A percentile compares a stretch with the other conserved stretches of the same genome.
phyloP scores from a whole-genome alignment of 1,140 invertebrate species.

The Drosophila orosa region DNA sequence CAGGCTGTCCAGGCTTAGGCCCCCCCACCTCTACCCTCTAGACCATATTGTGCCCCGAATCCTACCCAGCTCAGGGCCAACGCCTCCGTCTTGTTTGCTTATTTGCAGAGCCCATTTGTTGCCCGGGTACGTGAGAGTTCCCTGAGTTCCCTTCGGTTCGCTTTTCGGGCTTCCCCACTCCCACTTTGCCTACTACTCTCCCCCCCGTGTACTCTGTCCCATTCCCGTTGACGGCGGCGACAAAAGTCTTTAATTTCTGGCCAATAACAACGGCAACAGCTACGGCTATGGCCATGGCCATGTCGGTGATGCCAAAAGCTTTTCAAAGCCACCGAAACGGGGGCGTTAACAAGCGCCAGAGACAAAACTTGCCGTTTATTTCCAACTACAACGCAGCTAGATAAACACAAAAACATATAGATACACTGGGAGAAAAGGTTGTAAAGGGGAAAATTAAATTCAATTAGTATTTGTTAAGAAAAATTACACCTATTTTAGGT shows the following conservation, averaged over 20 bases:
- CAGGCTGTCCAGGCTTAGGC: conserved; percentile 69
- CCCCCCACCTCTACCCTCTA: not conserved
- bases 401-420: conserved; percentile 34
- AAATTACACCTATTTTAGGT: not conserved
- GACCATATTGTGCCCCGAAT: conserved; percentile 11
- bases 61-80: conserved; percentile 29
- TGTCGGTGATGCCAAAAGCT: conserved; percentile 55
- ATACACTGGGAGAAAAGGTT: conserved; percentile 24
- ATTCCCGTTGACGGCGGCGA: conserved; percentile 50
- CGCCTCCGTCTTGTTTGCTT: conserved; percentile 68
- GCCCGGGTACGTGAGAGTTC: conserved; percentile 60
- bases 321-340: conserved; percentile 76
- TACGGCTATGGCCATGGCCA: conserved; percentile 28
- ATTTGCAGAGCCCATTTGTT: conserved; percentile 79
- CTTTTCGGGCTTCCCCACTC: not conserved
- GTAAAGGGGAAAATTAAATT: conserved; percentile 1
- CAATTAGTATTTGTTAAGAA: not conserved
- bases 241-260: conserved; percentile 80
- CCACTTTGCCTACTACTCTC: not conserved
- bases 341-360: conserved; percentile 79
- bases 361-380: conserved; percentile 67
- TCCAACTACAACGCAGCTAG: conserved; percentile 56
- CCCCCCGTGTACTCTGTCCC: not conserved
- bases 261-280: conserved; percentile 71
- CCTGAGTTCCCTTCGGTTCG: not conserved